Base-by-base conservation (phyloP, 2,797 vertebrate genomes). In the Rhinophrynus dorsalis region DNA sequence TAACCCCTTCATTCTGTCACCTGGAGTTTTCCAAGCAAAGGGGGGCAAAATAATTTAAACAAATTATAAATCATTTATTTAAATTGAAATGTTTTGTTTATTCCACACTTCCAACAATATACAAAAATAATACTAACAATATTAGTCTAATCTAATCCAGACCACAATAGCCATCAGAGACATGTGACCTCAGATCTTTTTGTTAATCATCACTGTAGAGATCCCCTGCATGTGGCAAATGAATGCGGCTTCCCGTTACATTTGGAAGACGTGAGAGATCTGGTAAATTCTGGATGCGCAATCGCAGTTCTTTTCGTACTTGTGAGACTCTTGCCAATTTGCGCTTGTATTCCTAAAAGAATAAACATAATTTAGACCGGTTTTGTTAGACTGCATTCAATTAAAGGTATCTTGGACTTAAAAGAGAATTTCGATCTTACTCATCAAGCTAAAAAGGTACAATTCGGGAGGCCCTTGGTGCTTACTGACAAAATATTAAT, bases 231-330 rank as follows among this genome's bases (percentile, higher is more conserved):
- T 93, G 94, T 0, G 94, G 93, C 50, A 95, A 82, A 74, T 89
- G 92, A 63, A 94, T 86, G 0, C 89, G 90, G 67, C 90, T 89
- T 50, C 92, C 92, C 0, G 92, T 95, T 68, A 95, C 92, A 0
- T 90, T 95, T 68, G 93, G 93, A 64, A 95, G 86, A 40, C 92
- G 89, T 55, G 93, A 94, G 30, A 95, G 89, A 74, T 94, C 92
- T 33, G 96, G 95, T 44, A 99, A 92, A 85, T 87, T 93, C 87
- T 89, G 94, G 75, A 98, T 92, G 71, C 94, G 96, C 27, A 94
- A 93, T 29, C 94, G 92, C 63, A 99, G 93, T 84, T 99, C 97
- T 84, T 98, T 99, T 66, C 97, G 91, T 23, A 99, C 97, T 79
- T 96, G 91, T 78, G 96, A 95, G 75, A 98, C 97, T 76, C 90